Evolutionary conservation across 2,888 invertebrate genomes (phyloP).

Genomic region (Bugula neritina): DNA sequence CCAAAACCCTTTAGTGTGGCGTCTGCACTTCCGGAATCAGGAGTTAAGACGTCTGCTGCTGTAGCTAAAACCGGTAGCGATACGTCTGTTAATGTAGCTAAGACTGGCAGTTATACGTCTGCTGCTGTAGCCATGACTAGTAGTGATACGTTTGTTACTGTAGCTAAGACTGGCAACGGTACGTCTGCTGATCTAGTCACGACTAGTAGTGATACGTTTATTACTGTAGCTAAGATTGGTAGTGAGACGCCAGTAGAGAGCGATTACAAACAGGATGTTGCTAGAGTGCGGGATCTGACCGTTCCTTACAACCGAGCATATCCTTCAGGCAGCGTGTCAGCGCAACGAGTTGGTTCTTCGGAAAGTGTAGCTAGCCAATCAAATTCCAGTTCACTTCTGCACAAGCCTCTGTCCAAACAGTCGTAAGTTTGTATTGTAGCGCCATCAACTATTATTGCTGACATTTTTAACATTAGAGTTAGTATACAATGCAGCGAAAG

Average conservation of each 20-base stretch:
- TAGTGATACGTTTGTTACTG: not conserved
- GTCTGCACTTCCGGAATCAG: not conserved
- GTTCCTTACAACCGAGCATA: not conserved
- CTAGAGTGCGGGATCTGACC: not conserved
- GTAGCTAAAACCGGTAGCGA: not conserved
- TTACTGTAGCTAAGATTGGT: not conserved
- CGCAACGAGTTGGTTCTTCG: too few relatives aligned
- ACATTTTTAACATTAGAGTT: too few relatives aligned
- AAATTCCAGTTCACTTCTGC: too few relatives aligned
- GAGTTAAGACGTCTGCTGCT: not conserved
- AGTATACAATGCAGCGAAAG: too few relatives aligned
- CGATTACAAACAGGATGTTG: not conserved
- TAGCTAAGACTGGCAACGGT: not conserved
- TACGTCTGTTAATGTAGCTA: not conserved
- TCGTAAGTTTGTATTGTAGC: too few relatives aligned
- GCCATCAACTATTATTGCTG: too few relatives aligned
- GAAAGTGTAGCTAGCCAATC: too few relatives aligned
- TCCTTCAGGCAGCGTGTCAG: too few relatives aligned
- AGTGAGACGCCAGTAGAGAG: not conserved
- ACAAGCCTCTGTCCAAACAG: too few relatives aligned
- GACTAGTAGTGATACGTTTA: not conserved
- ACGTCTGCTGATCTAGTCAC: not conserved
- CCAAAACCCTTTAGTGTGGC: constrained; percentile 9
- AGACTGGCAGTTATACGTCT: not conserved
- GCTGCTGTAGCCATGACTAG: not conserved